Percentiles rank a stretch among this genome's conserved stretches.
These are phyloP conservation scores for Graptemys geographica DNA, from an alignment of 2,797 vertebrate species.

Conservation along the genomic window DNA sequence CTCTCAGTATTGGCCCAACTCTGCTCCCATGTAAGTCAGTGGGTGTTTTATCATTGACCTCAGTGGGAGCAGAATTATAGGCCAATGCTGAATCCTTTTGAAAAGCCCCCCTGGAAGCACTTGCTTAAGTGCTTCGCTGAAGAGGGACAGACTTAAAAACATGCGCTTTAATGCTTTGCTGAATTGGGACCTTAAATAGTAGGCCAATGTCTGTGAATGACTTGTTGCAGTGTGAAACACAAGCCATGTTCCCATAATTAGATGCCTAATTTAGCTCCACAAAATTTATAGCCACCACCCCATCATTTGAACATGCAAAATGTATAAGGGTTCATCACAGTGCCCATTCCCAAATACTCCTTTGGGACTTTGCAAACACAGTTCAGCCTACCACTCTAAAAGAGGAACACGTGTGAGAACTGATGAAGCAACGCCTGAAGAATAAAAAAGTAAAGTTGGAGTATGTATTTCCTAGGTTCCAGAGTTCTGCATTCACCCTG, in stretches of 20 bases:
- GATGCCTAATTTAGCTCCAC: background rate
- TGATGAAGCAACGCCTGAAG: background rate
- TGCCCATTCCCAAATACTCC: background rate
- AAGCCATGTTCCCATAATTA: background rate
- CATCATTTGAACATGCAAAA: background rate
- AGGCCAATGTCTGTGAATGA: background rate
- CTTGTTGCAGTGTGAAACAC: background rate
- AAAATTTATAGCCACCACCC: background rate
- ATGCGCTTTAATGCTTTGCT: background rate
- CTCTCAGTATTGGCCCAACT: background rate
- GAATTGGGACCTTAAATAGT: background rate
- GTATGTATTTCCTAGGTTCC: background rate
- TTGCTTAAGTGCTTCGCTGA: background rate
- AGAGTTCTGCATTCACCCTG: background rate
- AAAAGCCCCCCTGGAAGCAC: background rate
- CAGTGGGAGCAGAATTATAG: background rate
- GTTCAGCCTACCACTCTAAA: background rate
- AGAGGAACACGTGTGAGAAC: background rate
- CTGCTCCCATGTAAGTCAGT: background rate
- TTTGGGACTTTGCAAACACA: background rate
- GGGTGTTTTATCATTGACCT: background rate
- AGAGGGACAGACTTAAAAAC: background rate
- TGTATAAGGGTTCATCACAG: background rate
- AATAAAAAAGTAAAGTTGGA: fast-evolving
- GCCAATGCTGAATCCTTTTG: background rate